These are phyloP conservation scores for Mnemiopsis leidyi DNA, from an alignment of 37 sponge, comb jelly and placozoan genomes.

Conservation along the genomic window DNA sequence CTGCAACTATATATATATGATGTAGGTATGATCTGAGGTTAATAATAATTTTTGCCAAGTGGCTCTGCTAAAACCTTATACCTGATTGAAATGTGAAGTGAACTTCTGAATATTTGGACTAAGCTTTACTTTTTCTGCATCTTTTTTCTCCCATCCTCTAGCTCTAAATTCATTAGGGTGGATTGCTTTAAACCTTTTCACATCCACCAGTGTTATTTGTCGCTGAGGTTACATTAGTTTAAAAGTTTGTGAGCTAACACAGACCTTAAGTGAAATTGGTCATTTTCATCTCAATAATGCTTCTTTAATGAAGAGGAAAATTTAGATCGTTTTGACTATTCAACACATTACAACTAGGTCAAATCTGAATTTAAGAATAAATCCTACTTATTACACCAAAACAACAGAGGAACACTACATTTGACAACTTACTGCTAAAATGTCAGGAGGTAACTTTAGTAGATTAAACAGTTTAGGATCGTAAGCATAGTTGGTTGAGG, in stretches of 20 bases:
- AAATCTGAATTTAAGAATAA: too few relatives aligned
- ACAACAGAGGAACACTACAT: too few relatives aligned
- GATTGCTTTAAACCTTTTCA: neutral
- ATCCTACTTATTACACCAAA: neutral
- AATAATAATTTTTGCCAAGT: too few relatives aligned
- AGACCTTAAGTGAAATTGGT: too few relatives aligned
- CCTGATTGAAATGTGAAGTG: constrained; percentile 23
- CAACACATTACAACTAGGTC: too few relatives aligned
- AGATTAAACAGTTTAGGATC: constrained; percentile 25
- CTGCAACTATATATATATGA: too few relatives aligned
- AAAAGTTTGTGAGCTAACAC: too few relatives aligned
- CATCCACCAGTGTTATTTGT: constrained; percentile 6
- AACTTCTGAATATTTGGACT: neutral
- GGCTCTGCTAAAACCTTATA: too few relatives aligned
- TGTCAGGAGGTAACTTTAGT: neutral
- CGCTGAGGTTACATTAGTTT: neutral
- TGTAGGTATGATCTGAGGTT: too few relatives aligned
- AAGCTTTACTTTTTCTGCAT: neutral
- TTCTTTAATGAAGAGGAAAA: too few relatives aligned
- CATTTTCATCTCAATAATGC: too few relatives aligned
- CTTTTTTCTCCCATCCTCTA: constrained; percentile 41
- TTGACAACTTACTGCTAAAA: neutral
- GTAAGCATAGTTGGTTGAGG: neutral
- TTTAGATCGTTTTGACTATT: too few relatives aligned
- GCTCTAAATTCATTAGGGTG: neutral